Evolutionary conservation across 2,888 invertebrate species (phyloP).

Genomic region (Ormyrus labotus): DNA sequence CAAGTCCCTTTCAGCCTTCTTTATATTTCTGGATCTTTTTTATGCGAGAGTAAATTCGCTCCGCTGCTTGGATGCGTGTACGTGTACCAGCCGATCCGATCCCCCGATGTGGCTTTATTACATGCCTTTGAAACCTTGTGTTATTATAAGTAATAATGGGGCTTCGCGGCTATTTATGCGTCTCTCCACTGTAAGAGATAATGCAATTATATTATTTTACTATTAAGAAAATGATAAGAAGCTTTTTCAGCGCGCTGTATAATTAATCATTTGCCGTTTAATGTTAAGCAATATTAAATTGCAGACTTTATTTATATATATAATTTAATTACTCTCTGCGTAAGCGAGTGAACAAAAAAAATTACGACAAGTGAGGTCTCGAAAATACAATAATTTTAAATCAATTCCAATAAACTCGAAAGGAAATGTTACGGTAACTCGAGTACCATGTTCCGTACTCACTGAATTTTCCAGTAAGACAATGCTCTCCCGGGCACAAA

Average conservation of each 20-base stretch:
- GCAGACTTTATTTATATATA: no score
- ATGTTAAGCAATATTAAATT: no score
- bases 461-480: no score
- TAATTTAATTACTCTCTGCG: no score
- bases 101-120: constrained; percentile 46
- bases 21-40: constrained; percentile 51
- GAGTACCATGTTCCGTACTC: no score
- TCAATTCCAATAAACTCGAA: no score
- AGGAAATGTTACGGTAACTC: no score
- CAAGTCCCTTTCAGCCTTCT: constrained; percentile 8
- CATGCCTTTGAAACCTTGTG: constrained; percentile 42
- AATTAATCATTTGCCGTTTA: constrained; percentile 11
- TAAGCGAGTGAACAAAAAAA: no score
- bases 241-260: constrained; percentile 4
- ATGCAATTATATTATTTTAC: constrained; percentile 50
- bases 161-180: constrained; percentile 40
- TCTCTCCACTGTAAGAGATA: constrained; percentile 18
- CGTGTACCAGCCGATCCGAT: constrained; percentile 16
- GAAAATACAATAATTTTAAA: no score
- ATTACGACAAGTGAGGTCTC: no score
- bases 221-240: constrained; percentile 17
- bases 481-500: no score
- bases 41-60: constrained; percentile 38
- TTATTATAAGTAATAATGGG: constrained; percentile 49
- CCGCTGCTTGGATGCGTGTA: constrained; percentile 23